phyloP scores from a whole-genome alignment of 2,888 invertebrate genomes.

The Sympetrum striolatum region DNA sequence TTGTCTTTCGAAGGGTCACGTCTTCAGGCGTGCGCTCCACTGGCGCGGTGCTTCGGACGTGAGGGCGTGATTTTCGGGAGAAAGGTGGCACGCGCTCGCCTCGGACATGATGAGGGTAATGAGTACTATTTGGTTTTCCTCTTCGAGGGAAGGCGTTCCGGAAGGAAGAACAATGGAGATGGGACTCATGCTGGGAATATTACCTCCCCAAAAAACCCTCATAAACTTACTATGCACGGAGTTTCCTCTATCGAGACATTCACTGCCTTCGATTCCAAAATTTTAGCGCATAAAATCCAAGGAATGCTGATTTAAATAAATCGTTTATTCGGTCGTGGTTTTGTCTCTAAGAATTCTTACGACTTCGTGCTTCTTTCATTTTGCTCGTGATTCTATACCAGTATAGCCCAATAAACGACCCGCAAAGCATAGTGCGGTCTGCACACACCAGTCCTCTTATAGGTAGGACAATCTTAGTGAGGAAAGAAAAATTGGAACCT shows the following conservation, averaged over 20 bases:
- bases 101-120: conserved; percentile 37
- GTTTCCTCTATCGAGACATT: not conserved
- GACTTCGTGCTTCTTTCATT: not conserved
- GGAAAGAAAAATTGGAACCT: too few species aligned
- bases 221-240: not conserved
- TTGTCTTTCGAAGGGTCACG: conserved; percentile 14
- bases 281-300: not conserved
- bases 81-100: not conserved
- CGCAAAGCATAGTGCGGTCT: too few species aligned
- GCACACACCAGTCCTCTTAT: too few species aligned
- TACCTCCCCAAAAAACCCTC: not conserved
- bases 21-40: conserved; percentile 5
- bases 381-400: not conserved
- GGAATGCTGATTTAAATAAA: not conserved
- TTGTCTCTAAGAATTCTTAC: not conserved
- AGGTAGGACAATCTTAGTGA: too few species aligned
- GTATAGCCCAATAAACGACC: too few species aligned
- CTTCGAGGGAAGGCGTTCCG: conserved; percentile 13
- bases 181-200: not conserved
- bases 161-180: conserved; percentile 36
- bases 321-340: not conserved
- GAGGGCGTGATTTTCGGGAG: conserved; percentile 16
- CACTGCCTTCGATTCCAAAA: not conserved
- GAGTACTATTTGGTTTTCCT: not conserved
- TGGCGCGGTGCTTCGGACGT: conserved; percentile 3